These are phyloP conservation scores for Melanocharis versteri DNA, from an alignment of 2,113 vertebrate genomes.

Conservation along the genomic window DNA sequence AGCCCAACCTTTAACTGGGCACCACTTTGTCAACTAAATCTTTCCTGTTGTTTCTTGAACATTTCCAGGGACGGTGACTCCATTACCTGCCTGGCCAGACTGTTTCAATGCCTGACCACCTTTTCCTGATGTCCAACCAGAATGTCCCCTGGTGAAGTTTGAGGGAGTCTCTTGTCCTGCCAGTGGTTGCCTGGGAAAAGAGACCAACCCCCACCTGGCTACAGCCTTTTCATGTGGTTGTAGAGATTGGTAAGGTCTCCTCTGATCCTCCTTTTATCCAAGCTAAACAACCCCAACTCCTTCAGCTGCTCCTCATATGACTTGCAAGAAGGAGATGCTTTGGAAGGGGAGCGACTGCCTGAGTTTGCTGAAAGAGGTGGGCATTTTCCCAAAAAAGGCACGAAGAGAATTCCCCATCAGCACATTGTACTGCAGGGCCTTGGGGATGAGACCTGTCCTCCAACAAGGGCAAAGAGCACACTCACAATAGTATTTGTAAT, in stretches of 20 bases:
- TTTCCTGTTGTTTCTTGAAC: neutral
- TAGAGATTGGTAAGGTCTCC: neutral
- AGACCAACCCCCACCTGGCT: neutral
- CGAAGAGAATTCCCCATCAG: neutral
- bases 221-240: neutral
- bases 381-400: neutral
- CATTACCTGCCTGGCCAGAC: neutral
- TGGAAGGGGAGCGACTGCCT: neutral
- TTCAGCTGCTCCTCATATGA: neutral
- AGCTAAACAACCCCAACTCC: neutral
- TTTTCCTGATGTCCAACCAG: neutral
- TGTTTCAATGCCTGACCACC: neutral
- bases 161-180: neutral
- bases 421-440: neutral
- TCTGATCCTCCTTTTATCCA: neutral
- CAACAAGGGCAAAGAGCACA: neutral
- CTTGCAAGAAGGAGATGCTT: neutral
- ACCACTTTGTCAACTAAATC: neutral
- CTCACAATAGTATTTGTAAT: neutral
- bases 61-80: neutral
- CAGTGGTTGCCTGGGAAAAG: neutral
- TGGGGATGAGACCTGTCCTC: neutral
- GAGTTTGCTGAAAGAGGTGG: neutral
- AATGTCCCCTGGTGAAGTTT: accelerated
- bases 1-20: neutral